Evolutionary conservation across 2,113 vertebrate species (phyloP), one percentile per base, ranked within the genome.

Genomic region (Sander vitreus): DNA sequence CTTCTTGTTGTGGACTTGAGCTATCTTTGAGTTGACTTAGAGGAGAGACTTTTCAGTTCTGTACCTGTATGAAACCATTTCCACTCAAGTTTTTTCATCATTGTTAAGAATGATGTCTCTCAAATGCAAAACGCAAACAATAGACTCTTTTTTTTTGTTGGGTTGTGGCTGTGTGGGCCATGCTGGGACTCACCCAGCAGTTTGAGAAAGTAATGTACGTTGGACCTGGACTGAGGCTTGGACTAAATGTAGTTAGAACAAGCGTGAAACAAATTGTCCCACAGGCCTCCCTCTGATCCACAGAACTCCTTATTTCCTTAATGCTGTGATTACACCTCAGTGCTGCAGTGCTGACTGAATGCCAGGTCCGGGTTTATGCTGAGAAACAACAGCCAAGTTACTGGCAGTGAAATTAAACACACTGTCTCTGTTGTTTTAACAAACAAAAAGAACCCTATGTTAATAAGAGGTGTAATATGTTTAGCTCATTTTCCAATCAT

Each of bases 251-350:
- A 65, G 69, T 64, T 68, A 66, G 79, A 89, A 43, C 2, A 43
- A 43, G 2, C 39, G 9, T 85, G 83, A 86, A 92, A 82, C 54
- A 60, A 57, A 78, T 47, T 47, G 70, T 90, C 86, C 87, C 87
- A 73, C 50, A 50, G 81, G 67, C 58, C 69, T 73, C 72, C 33
- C 18, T 63, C 51, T 79, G 80, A 84, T 72, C 75, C 87, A 74
- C 68, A 84, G 45, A 39, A 50, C 74, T 90, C 69, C 80, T 85
- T 84, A 79, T 85, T 84, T 90, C 77, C 86, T 79, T 82, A 85
- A 82, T 81, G 69, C 82, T 76, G 76, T 85, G 86, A 89, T 91
- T 85, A 87, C 78, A 86, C 66, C 73, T 83, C 86, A 21, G 77
- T 63, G 68, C 77, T 73, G 77, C 75, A n/a, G 72, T 14, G 78